Base-by-base conservation (phyloP, 2,797 vertebrate genomes). In the Fringilla coelebs region DNA sequence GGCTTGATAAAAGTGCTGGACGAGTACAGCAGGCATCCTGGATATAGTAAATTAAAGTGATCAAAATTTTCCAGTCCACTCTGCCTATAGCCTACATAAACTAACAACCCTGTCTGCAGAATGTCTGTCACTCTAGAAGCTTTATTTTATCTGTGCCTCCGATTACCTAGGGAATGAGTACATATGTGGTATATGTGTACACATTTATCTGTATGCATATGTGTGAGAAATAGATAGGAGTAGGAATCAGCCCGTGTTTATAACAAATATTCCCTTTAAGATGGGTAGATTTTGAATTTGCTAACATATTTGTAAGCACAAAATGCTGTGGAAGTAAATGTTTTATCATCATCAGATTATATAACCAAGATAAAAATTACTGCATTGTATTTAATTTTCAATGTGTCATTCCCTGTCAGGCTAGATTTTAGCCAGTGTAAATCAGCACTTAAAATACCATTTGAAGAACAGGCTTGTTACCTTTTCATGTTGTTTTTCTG, bases 21-120 rank as follows among this genome's bases (percentile, higher is more conserved):
- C 97, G 97, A 98, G 98, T 98, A 98, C 98, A 98, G 98, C 98
- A 98, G 98, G 98, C 98, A 96, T 93, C 98, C 98, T 99, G 98
- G 98, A 99, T 99, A 98, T 98, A 99, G 99, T 99, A 99, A 99
- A 99, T 99, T 99, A 99, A 99, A 99, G 98, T 98, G 98, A 99
- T 99, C 99, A 99, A 99, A 99, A 99, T 99, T 99, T 99, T 99
- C 98, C 99, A 99, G 99, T 98, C 96, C 97, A 98, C 98, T 98
- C 99, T 98, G 99, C 98, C 98, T 98, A 97, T 97, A 98, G 98
- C 98, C 98, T 98, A 98, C 98, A 98, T 98, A 99, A 99, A 98
- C 98, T 98, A 99, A 99, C 99, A 99, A 98, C 96, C 98, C 98
- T 98, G 99, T 98, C 99, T 98, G 98, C 98, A 94, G 94, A 97